These are phyloP conservation scores for Camponotus fellah DNA, from an alignment of 2,888 invertebrate genomes.

Conservation along the genomic window DNA sequence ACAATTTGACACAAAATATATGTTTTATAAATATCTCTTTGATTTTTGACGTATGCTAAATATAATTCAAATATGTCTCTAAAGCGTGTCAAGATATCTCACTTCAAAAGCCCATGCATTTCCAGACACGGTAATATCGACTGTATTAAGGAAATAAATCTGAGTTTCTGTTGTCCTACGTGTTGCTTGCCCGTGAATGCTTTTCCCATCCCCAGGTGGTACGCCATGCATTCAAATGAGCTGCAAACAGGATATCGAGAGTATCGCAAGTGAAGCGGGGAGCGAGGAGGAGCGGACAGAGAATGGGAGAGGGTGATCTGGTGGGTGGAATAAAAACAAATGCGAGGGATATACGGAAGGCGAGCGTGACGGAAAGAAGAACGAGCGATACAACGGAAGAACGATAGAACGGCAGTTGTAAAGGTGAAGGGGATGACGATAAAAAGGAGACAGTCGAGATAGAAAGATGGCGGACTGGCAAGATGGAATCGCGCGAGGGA, in stretches of 20 bases:
- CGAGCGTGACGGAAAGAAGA: conserved; percentile 34
- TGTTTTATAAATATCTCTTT: not conserved
- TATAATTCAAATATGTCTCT: not conserved
- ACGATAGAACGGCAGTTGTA: conserved; percentile 12
- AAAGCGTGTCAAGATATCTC: not conserved
- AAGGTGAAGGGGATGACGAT: conserved; percentile 32
- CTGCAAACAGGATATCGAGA: conserved; percentile 74
- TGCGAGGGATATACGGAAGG: conserved; percentile 18
- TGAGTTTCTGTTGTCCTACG: conserved; percentile 73
- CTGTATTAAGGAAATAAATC: conserved; percentile 76
- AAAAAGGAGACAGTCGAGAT: conserved; percentile 34
- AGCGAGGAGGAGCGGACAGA: not conserved
- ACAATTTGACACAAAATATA: not conserved
- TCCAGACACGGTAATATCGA: conserved; percentile 61
- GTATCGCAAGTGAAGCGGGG: conserved; percentile 63
- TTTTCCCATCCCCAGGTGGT: conserved; percentile 69
- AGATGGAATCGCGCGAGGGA: not conserved
- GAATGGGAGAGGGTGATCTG: conserved; percentile 29
- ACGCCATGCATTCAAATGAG: conserved; percentile 77
- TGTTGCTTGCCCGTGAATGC: conserved; percentile 71
- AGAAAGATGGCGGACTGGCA: not conserved
- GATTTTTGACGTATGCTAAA: not conserved
- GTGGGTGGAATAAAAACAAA: conserved; percentile 54
- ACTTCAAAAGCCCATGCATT: conserved; percentile 11
- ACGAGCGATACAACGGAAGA: not conserved